Conservation (phyloP, 2,888 invertebrate species). For the Protophormia terraenovae region DNA sequence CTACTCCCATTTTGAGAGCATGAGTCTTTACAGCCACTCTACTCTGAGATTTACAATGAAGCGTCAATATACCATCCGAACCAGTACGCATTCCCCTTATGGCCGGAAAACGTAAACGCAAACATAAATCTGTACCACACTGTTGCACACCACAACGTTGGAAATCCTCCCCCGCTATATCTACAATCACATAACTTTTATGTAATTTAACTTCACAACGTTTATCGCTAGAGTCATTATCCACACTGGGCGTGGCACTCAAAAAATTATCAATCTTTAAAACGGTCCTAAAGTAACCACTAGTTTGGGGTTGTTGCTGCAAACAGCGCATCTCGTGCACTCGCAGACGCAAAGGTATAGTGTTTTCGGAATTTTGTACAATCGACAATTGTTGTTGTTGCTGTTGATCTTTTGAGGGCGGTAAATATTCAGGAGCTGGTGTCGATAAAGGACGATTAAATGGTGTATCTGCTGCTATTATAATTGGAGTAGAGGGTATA, state of each 20-base stretch:
- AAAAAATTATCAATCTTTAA: conserved; percentile 80
- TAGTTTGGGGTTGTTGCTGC: conserved; percentile 64
- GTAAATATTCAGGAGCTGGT: conserved; percentile 74
- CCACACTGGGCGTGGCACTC: conserved; percentile 79
- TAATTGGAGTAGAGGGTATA: conserved; percentile 66
- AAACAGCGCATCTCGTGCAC: conserved; percentile 80
- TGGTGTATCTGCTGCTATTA: conserved; percentile 50
- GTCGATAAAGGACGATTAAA: conserved; percentile 70
- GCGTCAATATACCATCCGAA: conserved; percentile 82
- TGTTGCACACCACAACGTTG: conserved; percentile 82
- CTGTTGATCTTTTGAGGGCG: conserved; percentile 59
- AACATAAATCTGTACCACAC: conserved; percentile 83
- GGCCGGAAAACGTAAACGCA: conserved; percentile 83
- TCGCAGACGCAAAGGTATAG: conserved; percentile 73
- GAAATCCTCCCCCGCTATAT: conserved; percentile 82
- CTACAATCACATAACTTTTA: conserved; percentile 78
- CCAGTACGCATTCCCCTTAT: conserved; percentile 83
- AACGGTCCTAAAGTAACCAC: conserved; percentile 79
- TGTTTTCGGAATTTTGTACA: conserved; percentile 35
- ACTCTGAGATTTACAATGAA: conserved; percentile 84
- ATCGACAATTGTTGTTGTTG: neutral
- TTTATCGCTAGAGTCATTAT: conserved; percentile 77
- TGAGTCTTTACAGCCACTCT: conserved; percentile 82
- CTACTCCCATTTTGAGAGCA: conserved; percentile 80
- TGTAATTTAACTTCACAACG: conserved; percentile 77